Base-by-base conservation (phyloP, 2,888 invertebrate species). In the Metopia argyrocephala region DNA sequence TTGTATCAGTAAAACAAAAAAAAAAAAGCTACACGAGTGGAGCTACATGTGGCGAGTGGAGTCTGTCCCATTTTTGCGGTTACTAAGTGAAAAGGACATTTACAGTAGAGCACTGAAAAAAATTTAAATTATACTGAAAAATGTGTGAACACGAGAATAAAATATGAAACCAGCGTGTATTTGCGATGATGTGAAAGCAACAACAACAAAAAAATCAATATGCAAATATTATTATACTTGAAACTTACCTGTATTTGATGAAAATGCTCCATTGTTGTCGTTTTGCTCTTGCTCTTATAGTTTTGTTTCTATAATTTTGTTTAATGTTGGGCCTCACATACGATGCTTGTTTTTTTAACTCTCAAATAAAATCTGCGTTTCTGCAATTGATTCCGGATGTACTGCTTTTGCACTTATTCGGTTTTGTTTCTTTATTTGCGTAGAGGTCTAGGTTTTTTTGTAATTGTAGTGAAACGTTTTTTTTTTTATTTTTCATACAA, bases 161-260 rank as follows among this genome's bases (percentile, higher is more conserved):
- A 38, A 9, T 1, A 38, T 12, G 15, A 38, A 38, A 38, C n/a
- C n/a, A n/a, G n/a, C n/a, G 15, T 38, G 12, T 38, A 12, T 2
- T 38, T 38, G 38, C 15, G 38, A 38, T 38, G 38, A 38, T 38
- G 15, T 38, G 38, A 15, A 38, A 38, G 38, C 38, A 38, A 38
- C 28, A 68, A 64, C 79, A 74, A 76, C 73, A 71, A 80, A 82
- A 76, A 81, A 75, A 71, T 64, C 80, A 82, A 78, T 74, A 74
- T 73, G 70, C 54, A 52, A 52, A 80, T 81, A 80, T 85, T n/a
- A n/a, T n/a, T 82, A 86, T 84, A 84, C 83, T 83, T 84, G 38
- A 73, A 86, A 86, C 89, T 89, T 86, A 89, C 89, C 89, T 89
- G 89, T 86, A 89, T 89, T 86, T 89, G 89, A 88, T 89, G 89